Evolutionary conservation across 2,888 invertebrate species (phyloP).

Genomic region (Koerneria pararmatus): DNA sequence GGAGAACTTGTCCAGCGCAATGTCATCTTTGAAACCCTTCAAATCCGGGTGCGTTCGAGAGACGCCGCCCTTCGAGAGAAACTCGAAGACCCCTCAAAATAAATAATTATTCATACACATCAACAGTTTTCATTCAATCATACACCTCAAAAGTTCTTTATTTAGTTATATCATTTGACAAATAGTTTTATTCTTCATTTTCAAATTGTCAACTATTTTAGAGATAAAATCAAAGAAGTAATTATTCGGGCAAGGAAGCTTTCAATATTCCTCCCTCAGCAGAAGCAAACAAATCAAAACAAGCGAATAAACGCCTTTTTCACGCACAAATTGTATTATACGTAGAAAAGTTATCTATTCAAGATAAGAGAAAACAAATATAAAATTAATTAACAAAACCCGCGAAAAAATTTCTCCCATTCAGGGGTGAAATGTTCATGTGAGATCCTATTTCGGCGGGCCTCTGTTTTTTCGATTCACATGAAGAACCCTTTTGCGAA

Average conservation of each 20-base stretch:
- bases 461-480: no score
- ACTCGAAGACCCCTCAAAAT: constrained; percentile 84
- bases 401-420: no score
- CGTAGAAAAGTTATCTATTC: no score
- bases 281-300: neutral
- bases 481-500: no score
- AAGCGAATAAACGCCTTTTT: neutral
- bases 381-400: no score
- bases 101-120: neutral
- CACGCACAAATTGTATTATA: no score
- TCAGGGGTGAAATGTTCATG: no score
- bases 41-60: constrained; percentile 89
- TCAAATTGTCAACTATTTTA: no score
- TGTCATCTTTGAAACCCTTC: constrained; percentile 72
- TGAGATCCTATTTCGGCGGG: no score
- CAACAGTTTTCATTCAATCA: neutral
- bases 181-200: no score
- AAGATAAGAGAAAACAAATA: no score
- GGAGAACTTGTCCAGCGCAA: constrained; percentile 40
- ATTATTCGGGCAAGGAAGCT: neutral
- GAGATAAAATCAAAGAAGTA: neutral
- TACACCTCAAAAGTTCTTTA: neutral
- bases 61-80: constrained; percentile 83
- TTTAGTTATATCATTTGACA: no score
- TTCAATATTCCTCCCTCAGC: neutral